Base-by-base conservation (phyloP, 2,888 invertebrate genomes). In the Tupiocoris notatus region DNA sequence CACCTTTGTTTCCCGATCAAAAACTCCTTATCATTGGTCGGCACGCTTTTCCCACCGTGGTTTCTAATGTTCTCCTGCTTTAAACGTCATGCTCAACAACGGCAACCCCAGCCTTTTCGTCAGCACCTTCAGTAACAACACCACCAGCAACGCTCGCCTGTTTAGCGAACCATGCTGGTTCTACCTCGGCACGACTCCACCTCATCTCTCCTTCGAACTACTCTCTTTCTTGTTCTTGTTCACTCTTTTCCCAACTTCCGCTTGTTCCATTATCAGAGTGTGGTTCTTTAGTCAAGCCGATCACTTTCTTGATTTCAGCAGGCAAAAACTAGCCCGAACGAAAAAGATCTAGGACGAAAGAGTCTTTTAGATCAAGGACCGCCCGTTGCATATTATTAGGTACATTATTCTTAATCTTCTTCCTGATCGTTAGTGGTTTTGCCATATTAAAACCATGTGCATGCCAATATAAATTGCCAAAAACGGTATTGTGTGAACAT, bases 1-100 rank as follows among this genome's bases (percentile, higher is more conserved):
- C 22, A 22, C 12, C 58, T 73, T 61, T 73, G 73, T 73, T 73
- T 73, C 62, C 73, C 73, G 62, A 73, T 73, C 73, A 73, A 73
- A 70, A 73, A 73, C 73, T 73, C 73, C 73, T 73, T 73, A 73
- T 73, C 73, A 61, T 63, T n/a, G 20, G 7, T 62, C 63, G 54
- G 39, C 73, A 62, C 73, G 62, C 63, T 73, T 62, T 54, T 54
- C 25, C 73, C 73, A 62, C 3, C 25, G 9, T 54, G 61, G 73
- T 62, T 73, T 63, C 73, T 20, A 63, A 73, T 73, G 73, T 73
- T 73, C 58, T 59, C 12, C 70, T 59, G 70, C 59, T 70, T 70
- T 24, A 70, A 39, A 23, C 70, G 59, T 24, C 70, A 70, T 70
- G 70, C 70, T 70, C 70, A 59, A 70, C 70, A 70, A 39, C 39